Percentiles rank a stretch among this genome's conserved stretches.
Conservation (phyloP, 2,888 invertebrate species). For the Tinea pellionella region DNA sequence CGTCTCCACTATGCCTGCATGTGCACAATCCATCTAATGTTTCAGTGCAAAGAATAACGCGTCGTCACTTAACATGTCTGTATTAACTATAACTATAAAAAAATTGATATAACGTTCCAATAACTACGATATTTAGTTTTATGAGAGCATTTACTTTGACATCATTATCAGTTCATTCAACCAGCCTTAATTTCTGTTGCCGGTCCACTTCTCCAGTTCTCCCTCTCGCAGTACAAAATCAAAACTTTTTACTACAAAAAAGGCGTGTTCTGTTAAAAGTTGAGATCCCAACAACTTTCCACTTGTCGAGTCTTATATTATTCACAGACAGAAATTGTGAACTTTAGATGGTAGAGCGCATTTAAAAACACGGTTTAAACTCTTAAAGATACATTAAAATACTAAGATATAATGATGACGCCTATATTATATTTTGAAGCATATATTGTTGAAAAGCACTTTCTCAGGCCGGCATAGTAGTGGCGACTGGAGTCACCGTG, state of each 20-base stretch:
- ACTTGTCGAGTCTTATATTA: slow-evolving; percentile 5
- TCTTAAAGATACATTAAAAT: not conserved
- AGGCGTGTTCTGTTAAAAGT: not conserved
- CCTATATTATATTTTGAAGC: no score
- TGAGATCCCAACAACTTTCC: slow-evolving; percentile 3
- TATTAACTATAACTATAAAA: no score
- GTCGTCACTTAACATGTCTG: no score
- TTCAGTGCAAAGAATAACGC: no score
- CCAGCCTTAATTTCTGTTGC: not conserved
- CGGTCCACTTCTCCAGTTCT: not conserved
- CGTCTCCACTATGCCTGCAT: no score
- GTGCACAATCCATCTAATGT: no score
- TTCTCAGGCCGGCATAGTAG: no score
- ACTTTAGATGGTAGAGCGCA: not conserved
- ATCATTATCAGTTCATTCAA: not conserved
- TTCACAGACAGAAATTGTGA: not conserved
- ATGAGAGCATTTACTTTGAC: not conserved
- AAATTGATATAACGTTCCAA: no score
- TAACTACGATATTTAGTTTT: not conserved
- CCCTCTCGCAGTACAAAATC: not conserved
- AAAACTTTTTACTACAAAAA: slow-evolving; percentile 1
- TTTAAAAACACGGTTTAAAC: not conserved
- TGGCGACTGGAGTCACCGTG: no score
- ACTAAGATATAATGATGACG: no score
- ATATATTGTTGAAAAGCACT: no score